These are phyloP conservation scores for Morone saxatilis DNA, from an alignment of 2,113 vertebrate genomes.

Conservation along the genomic window DNA sequence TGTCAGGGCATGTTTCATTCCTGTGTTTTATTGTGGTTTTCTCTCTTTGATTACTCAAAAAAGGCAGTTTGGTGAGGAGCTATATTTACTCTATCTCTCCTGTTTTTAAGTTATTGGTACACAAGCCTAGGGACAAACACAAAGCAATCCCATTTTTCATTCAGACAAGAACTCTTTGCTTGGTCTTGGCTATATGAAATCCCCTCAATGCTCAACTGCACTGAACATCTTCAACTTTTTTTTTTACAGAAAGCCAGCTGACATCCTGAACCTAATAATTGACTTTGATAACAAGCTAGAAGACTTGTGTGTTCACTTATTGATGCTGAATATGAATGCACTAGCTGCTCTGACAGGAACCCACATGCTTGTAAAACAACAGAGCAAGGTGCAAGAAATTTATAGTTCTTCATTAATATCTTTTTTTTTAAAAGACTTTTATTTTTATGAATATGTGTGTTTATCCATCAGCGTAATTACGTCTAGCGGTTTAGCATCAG, in stretches of 20 bases:
- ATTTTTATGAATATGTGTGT: neutral
- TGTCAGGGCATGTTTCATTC: slow-evolving; percentile 47
- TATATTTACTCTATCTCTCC: slow-evolving; percentile 75
- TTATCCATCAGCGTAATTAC: neutral
- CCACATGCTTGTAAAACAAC: slow-evolving; percentile 23
- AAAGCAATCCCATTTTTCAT: slow-evolving; percentile 79
- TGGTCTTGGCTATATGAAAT: slow-evolving; percentile 75
- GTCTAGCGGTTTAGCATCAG: slow-evolving; percentile 7
- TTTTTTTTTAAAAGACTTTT: neutral
- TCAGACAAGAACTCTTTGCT: slow-evolving; percentile 67
- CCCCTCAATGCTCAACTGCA: slow-evolving; percentile 67
- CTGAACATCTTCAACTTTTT: slow-evolving; percentile 68
- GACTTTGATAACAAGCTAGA: slow-evolving; percentile 64
- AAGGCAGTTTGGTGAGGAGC: slow-evolving; percentile 63
- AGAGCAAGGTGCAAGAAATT: neutral
- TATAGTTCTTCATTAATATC: slow-evolving; percentile 4
- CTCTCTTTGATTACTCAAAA: slow-evolving; percentile 57
- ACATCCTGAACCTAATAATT: slow-evolving; percentile 64
- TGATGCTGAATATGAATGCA: slow-evolving; percentile 54
- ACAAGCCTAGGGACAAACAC: slow-evolving; percentile 76
- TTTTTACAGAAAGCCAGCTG: slow-evolving; percentile 58
- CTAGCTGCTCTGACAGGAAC: neutral
- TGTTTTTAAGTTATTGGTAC: slow-evolving; percentile 80
- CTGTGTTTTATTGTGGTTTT: slow-evolving; percentile 50
- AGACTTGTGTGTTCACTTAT: slow-evolving; percentile 47